Evolutionary conservation across 2,888 invertebrate genomes (phyloP).

Genomic region (Latrodectus elegans): DNA sequence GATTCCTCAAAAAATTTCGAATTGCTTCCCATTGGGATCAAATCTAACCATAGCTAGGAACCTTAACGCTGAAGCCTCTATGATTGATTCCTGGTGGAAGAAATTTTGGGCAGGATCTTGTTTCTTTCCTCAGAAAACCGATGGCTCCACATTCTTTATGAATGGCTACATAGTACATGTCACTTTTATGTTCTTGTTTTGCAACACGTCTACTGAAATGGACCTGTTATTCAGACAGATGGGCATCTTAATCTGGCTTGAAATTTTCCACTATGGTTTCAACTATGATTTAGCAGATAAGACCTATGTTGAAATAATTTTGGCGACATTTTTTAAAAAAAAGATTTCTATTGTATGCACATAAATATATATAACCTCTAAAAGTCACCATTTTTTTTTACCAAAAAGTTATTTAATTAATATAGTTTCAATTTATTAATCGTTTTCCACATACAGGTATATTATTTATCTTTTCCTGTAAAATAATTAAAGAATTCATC

Average conservation of each 20-base stretch:
- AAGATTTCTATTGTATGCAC: too few species aligned
- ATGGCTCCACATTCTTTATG: constrained; percentile 1
- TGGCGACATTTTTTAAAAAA: too few species aligned
- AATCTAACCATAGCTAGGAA: not conserved
- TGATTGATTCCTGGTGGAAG: constrained; percentile 26
- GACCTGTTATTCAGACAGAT: not conserved
- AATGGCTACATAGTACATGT: not conserved
- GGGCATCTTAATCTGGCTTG: not conserved
- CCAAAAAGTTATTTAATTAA: too few species aligned
- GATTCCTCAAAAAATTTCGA: constrained; percentile 9
- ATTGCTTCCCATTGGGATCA: constrained; percentile 7
- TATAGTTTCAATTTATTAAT: too few species aligned
- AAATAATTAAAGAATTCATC: too few species aligned
- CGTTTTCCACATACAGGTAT: too few species aligned
- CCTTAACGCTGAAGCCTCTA: constrained; percentile 7
- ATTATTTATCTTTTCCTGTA: too few species aligned
- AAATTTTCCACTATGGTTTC: not conserved
- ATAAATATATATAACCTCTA: too few species aligned
- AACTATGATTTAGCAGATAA: too few species aligned
- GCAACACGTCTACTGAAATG: not conserved
- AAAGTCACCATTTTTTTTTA: too few species aligned
- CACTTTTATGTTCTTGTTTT: not conserved
- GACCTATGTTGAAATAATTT: too few species aligned
- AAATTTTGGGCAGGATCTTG: not conserved
- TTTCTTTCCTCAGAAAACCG: not conserved